Percentiles rank a stretch among this genome's conserved stretches.
Conservation (phyloP, 2,888 invertebrate species). For the Megaustenia siamemsis region DNA sequence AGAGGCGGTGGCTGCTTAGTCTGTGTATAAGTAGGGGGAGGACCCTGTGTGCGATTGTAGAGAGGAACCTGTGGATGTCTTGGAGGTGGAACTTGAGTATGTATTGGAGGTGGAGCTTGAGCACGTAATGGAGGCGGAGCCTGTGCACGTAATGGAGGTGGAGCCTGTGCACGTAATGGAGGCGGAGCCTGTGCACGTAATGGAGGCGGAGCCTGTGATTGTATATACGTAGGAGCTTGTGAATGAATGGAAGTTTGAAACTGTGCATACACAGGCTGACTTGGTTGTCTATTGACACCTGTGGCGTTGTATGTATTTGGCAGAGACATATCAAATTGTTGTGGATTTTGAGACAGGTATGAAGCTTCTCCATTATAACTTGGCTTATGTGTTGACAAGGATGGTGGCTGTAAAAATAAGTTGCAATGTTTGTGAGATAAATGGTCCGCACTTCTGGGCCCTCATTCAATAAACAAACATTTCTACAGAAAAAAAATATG, state of each 20-base stretch:
- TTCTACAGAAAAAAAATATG: too few relatives aligned
- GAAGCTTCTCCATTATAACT: background rate
- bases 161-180: background rate
- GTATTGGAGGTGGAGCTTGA: too few relatives aligned
- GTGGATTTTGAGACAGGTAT: background rate
- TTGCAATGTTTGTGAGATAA: background rate
- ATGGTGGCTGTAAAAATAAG: conserved; percentile 17
- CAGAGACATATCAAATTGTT: background rate
- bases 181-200: conserved; percentile 41
- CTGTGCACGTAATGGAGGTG: background rate
- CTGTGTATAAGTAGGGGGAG: too few relatives aligned
- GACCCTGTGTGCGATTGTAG: too few relatives aligned
- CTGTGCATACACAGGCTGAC: background rate
- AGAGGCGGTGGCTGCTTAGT: background rate
- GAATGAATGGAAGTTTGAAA: conserved; percentile 43
- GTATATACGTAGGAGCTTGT: background rate
- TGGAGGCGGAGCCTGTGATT: background rate
- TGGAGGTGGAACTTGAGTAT: too few relatives aligned
- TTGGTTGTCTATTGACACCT: background rate
- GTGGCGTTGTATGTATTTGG: background rate
- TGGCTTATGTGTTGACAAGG: background rate
- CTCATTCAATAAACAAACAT: too few relatives aligned
- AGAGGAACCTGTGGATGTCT: too few relatives aligned
- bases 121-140: background rate
- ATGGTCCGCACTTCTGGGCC: too few relatives aligned